Conservation (phyloP, 1,140 invertebrate species). For the Pachypsylla venusta region DNA sequence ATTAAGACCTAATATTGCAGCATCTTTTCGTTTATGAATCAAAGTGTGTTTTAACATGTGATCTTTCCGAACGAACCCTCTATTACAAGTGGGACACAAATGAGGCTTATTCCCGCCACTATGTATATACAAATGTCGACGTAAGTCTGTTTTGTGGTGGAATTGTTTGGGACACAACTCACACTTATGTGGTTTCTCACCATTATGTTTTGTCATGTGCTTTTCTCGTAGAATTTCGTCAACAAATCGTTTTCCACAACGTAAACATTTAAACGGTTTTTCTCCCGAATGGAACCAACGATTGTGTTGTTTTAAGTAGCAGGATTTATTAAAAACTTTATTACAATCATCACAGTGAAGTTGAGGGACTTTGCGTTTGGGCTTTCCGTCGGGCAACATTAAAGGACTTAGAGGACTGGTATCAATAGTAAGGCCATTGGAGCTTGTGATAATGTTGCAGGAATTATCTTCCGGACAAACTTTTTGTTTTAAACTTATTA, state of each 20-base stretch:
- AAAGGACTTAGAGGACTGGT: background rate
- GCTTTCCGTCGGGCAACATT: background rate
- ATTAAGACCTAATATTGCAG: too few relatives aligned
- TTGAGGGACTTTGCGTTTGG: background rate
- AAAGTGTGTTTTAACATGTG: slow-evolving; percentile 86
- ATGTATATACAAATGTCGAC: slow-evolving; percentile 63
- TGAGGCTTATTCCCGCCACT: slow-evolving; percentile 60
- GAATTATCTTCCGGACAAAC: background rate
- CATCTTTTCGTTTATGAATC: slow-evolving; percentile 50
- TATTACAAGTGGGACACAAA: slow-evolving; percentile 61
- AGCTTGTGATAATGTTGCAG: background rate
- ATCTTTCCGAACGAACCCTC: slow-evolving; percentile 81
- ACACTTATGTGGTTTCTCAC: slow-evolving; percentile 79
- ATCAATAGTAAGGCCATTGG: background rate
- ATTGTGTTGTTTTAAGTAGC: slow-evolving; percentile 78
- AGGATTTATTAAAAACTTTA: slow-evolving; percentile 70
- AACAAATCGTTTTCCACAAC: slow-evolving; percentile 69
- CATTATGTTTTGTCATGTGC: slow-evolving; percentile 59
- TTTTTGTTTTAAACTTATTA: background rate
- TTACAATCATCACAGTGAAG: slow-evolving; percentile 63
- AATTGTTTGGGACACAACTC: slow-evolving; percentile 75
- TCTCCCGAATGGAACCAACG: slow-evolving; percentile 75
- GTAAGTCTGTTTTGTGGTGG: slow-evolving; percentile 79
- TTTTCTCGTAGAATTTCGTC: slow-evolving; percentile 45
- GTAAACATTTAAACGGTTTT: slow-evolving; percentile 67